Conservation (phyloP, 2,888 invertebrate genomes). For the Patella ulyssiponensis region DNA sequence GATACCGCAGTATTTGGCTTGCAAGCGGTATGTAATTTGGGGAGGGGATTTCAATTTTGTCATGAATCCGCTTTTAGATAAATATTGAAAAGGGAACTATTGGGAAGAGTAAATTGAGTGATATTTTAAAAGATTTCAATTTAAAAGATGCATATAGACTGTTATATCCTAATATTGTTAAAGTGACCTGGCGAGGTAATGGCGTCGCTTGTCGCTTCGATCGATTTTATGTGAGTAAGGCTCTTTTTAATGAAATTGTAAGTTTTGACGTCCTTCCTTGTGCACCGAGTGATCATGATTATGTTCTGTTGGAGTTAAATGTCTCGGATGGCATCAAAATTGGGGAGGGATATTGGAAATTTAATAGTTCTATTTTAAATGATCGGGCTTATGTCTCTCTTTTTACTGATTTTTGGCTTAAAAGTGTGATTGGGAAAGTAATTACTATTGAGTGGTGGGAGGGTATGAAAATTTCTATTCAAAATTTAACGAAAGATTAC, state of each 20-base stretch:
- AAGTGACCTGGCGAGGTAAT: background rate
- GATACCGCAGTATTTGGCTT: slow-evolving; percentile 3
- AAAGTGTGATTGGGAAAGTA: background rate
- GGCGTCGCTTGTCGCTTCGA: slow-evolving; percentile 7
- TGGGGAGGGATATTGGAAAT: background rate
- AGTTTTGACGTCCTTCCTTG: background rate
- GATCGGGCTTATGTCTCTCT: slow-evolving; percentile 9
- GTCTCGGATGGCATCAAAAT: background rate
- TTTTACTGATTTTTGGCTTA: background rate
- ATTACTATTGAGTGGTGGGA: background rate
- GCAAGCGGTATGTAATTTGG: background rate
- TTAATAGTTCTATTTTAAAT: background rate
- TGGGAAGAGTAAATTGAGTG: background rate
- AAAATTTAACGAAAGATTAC: background rate
- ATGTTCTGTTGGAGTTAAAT: background rate
- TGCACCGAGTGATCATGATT: background rate
- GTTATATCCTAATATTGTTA: background rate
- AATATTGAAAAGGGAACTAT: background rate
- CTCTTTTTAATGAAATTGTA: background rate
- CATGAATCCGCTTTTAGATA: background rate
- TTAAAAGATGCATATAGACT: background rate
- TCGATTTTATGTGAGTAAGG: background rate
- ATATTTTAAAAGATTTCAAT: background rate
- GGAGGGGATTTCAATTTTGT: slow-evolving; percentile 3
- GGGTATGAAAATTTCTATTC: background rate